Base-by-base conservation (phyloP, 2,113 vertebrate genomes). In the Ramphastos sulfuratus region DNA sequence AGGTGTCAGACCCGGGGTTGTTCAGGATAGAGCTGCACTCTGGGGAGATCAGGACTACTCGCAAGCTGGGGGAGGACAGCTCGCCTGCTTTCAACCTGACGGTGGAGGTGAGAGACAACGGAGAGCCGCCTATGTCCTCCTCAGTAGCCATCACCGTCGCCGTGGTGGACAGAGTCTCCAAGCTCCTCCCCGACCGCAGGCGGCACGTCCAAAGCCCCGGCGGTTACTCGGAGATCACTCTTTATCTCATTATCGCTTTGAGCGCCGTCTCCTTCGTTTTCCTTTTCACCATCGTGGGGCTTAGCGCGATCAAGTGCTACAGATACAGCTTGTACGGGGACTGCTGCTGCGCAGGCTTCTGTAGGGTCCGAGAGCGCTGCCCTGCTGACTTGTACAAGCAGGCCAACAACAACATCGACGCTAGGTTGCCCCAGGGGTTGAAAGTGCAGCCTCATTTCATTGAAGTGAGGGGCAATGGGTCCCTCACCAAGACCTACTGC, bases 401-500 rank as follows among this genome's bases (percentile, higher is more conserved):
- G 98, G 95, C 98, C 88, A 99, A 99, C 93, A 99, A 98, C 97
- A 99, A 99, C 46, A 97, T 98, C 20, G 98, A 98, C 17, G 94
- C 97, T 35, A 97, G 97, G 87, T 78, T 99, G 74, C 98, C 98
- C 3, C 98, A 98, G 0, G 99, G 99, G 96, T 98, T 99, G 82
- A 99, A 99, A 97, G 99, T 98, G 14, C 99, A 99, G 86, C 99
- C 99, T 31, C 99, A 99, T 96, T 99, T 99, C 95, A 99, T 99
- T 88, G 99, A 99, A 95, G 99, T 99, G 92, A 97, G 99, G 87
- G 98, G 99, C 79, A 99, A 99, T 15, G 99, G 99, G 83, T 99
- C 99, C 83, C 96, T 99, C 90, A 99, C 99, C 48, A 99, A 99
- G 98, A 99, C 99, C 15, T 99, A 99, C 98, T 99, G 99, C 98